Evolutionary conservation across 2,888 invertebrate species (phyloP), one percentile per base, ranked within the genome.

Genomic region (Microctonus aethiopoides): DNA sequence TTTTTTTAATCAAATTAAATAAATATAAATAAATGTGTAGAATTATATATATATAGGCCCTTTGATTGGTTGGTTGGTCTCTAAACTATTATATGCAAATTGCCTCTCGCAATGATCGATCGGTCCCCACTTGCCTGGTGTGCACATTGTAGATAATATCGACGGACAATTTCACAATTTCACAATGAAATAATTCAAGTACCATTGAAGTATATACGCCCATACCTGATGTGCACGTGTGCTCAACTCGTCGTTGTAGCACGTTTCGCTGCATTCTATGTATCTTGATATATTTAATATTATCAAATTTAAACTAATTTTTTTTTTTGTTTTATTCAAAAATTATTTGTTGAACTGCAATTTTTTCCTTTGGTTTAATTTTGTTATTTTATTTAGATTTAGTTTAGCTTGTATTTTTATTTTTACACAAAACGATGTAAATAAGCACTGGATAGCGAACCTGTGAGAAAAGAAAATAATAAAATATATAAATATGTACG

Each of bases 201-300:
- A 59, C 51, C 32, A 34, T 51, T 32, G 63, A 63, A n/a, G n/a
- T n/a, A n/a, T n/a, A n/a, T n/a, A n/a, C n/a, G 59, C 57, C 67
- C 73, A 73, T 76, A 76, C 76, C 76, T 76, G 74, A 64, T 71
- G 70, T 73, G 68, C 74, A 76, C 73, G 75, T 73, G 75, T 67
- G 71, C 63, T 73, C 76, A 52, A 71, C 63, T 70, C 74, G 74
- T 51, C 73, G 72, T 70, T 74, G 72, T 60, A 74, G 70, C 70
- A 71, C 65, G 65, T 73, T 73, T 64, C 73, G 71, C 76, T 78
- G 76, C 77, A 78, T 78, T 71, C 71, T 68, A 57, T 57, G 60
- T 52, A n/a, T 34, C 54, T 34, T 39, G 39, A 39, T 39, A n/a
- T n/a, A n/a, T n/a, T n/a, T n/a, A n/a, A n/a, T n/a, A n/a, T n/a